A percentile compares a stretch with the other conserved stretches of the same genome.
These are phyloP conservation scores for Polymixis lichenea DNA, from an alignment of 2,888 invertebrate genomes.

Conservation along the genomic window DNA sequence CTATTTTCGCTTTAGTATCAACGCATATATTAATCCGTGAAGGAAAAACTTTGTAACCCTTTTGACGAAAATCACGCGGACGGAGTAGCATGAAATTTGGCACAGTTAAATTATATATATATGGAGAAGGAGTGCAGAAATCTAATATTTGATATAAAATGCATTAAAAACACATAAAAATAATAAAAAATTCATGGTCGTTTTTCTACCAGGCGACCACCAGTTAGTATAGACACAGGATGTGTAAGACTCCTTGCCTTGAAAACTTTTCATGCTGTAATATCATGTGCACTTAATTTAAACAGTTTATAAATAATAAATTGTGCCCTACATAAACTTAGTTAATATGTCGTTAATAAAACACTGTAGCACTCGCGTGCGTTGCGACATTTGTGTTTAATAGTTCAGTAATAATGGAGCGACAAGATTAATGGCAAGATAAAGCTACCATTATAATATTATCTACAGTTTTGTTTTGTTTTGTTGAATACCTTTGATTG, in stretches of 20 bases:
- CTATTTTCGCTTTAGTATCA: too few relatives aligned
- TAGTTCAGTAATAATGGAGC: conserved; percentile 42
- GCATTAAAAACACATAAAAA: too few relatives aligned
- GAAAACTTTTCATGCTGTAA: not conserved
- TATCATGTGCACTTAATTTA: not conserved
- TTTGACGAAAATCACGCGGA: too few relatives aligned
- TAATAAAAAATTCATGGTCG: too few relatives aligned
- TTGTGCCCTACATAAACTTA: conserved; percentile 5
- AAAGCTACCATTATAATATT: conserved; percentile 17
- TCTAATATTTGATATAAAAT: too few relatives aligned
- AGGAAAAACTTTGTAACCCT: too few relatives aligned
- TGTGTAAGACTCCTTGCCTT: not conserved
- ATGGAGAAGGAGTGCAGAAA: too few relatives aligned
- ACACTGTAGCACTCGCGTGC: conserved; percentile 34
- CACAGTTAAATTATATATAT: too few relatives aligned
- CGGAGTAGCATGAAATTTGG: too few relatives aligned
- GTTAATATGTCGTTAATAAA: conserved; percentile 27
- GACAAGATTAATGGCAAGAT: conserved; percentile 42
- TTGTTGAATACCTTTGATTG: not conserved
- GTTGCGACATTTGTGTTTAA: conserved; percentile 50
- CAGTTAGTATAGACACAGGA: not conserved
- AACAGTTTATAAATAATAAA: not conserved
- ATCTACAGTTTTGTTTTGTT: conserved; percentile 25
- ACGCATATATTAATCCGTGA: too few relatives aligned
- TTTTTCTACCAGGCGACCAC: too few relatives aligned